These are phyloP conservation scores for Cynopterus sphinx DNA, from an alignment of 2,797 vertebrate species.

Conservation along the genomic window DNA sequence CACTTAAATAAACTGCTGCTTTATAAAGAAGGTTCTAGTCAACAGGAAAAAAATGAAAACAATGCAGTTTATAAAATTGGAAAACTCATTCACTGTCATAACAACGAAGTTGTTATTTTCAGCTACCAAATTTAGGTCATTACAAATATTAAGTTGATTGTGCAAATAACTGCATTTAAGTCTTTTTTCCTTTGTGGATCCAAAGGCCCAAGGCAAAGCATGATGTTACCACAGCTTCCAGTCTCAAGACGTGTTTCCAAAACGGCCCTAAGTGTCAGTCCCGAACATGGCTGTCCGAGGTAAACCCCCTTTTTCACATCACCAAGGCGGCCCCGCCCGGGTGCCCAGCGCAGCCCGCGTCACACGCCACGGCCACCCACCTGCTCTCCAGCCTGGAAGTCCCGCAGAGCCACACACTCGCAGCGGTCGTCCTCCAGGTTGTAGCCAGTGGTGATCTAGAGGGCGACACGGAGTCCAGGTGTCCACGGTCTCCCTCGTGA, in stretches of 20 bases:
- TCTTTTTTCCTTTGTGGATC: neutral
- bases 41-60: neutral
- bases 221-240: neutral
- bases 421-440: conserved; percentile 98
- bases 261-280: neutral
- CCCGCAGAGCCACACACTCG: conserved; percentile 95
- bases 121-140: neutral
- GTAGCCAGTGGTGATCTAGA: conserved; percentile 98
- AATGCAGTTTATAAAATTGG: neutral
- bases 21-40: neutral
- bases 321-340: neutral
- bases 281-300: neutral
- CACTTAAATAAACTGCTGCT: neutral
- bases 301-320: neutral
- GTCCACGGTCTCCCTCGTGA: neutral
- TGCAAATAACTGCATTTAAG: neutral
- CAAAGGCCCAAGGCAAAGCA: neutral
- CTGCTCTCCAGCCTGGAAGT: conserved; percentile 96
- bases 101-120: neutral
- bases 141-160: neutral
- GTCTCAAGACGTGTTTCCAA: neutral
- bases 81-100: neutral
- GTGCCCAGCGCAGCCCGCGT: neutral
- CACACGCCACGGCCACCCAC: conserved; percentile 76
- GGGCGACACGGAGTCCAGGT: too few species aligned